phyloP scores from a whole-genome alignment of 1,140 invertebrate genomes.

The Araneus ventricosus region DNA sequence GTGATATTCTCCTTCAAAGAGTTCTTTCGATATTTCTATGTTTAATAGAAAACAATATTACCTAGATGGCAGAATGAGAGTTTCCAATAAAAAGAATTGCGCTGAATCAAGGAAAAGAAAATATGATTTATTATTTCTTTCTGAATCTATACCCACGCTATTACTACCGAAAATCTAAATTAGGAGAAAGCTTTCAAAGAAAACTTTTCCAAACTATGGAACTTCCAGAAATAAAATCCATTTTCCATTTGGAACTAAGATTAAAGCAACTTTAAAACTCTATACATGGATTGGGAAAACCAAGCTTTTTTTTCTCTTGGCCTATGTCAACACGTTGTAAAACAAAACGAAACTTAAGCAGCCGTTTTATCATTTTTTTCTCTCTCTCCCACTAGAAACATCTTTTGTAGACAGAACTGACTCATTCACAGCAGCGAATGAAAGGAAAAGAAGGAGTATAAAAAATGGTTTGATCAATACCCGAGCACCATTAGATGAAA shows the following conservation, averaged over 20 bases:
- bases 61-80: too few species aligned
- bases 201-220: background rate
- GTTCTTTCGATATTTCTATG: too few species aligned
- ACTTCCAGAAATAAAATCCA: conserved; percentile 8
- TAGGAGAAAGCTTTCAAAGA: conserved; percentile 27
- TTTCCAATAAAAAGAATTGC: background rate
- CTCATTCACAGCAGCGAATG: conserved; percentile 13
- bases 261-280: conserved; percentile 48
- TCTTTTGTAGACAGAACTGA: conserved; percentile 58
- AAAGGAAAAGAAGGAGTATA: background rate
- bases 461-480: conserved; percentile 62
- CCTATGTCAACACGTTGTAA: conserved; percentile 43
- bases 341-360: conserved; percentile 24
- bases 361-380: conserved; percentile 5
- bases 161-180: background rate
- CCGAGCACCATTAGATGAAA: conserved; percentile 52
- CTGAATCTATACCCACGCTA: background rate
- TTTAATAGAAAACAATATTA: too few species aligned
- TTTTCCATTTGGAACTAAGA: conserved; percentile 43
- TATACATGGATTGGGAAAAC: background rate
- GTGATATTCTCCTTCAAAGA: too few species aligned
- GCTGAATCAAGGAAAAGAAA: background rate
- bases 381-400: background rate
- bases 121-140: background rate
- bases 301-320: background rate